Evolutionary conservation across 2,888 invertebrate species (phyloP).

Genomic region (Phyto melanocephala): DNA sequence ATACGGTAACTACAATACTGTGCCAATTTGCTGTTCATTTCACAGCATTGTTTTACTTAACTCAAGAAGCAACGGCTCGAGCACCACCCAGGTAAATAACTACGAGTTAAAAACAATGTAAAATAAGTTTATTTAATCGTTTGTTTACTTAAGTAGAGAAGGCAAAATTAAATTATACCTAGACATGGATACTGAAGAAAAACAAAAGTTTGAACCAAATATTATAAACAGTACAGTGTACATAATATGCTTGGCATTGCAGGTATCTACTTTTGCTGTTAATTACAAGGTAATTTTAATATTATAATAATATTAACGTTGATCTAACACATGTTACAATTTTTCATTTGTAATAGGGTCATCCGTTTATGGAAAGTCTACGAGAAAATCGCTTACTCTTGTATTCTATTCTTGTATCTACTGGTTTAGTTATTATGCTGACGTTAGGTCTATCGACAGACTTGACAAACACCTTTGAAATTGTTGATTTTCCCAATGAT

Average conservation of each 20-base stretch:
- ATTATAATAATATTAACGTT: background rate
- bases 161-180: conserved; percentile 82
- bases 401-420: conserved; percentile 92
- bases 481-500: conserved; percentile 94
- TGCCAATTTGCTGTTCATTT: conserved; percentile 98
- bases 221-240: conserved; percentile 98
- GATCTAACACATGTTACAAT: background rate
- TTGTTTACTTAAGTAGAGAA: conserved; percentile 79
- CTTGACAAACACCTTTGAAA: conserved; percentile 93
- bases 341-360: conserved; percentile 84
- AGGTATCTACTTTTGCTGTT: conserved; percentile 98
- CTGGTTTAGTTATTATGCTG: conserved; percentile 89
- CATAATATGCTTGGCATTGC: conserved; percentile 97
- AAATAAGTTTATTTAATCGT: too few relatives aligned
- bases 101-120: too few relatives aligned
- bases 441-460: conserved; percentile 92
- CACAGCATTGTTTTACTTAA: conserved; percentile 91
- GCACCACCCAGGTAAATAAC: conserved; percentile 84
- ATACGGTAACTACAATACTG: conserved; percentile 96
- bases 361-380: conserved; percentile 99
- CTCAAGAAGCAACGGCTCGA: conserved; percentile 87
- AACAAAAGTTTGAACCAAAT: conserved; percentile 94
- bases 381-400: conserved; percentile 94
- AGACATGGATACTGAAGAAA: conserved; percentile 83
- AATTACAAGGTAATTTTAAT: conserved; percentile 91